Base-by-base conservation (phyloP, 2,113 vertebrate species). In the Mastomys coucha region DNA sequence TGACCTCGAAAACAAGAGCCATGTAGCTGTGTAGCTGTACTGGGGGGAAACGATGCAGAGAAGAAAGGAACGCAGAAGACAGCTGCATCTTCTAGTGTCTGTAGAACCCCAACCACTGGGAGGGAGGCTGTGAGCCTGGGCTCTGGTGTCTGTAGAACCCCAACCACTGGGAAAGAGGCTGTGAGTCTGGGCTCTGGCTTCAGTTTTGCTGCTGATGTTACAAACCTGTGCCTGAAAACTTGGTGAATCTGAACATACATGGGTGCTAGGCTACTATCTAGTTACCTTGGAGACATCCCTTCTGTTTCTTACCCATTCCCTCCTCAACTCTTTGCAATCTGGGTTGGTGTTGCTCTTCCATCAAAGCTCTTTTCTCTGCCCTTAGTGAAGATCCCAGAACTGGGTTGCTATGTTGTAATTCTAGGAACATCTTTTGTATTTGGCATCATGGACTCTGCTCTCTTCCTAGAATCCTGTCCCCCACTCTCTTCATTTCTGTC, bases 301-400 rank as follows among this genome's bases (percentile, higher is more conserved):
- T 81, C 7, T 80, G 17, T 76, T 87, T 81, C 28, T 92, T 56
- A 86, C 26, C 8, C 39, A 72, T 13, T 45, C n/a, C 36, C 26
- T 90, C 75, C 58, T 96, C 93, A 96, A 72, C 22, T 73, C 45
- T 31, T 88, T 95, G 19, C 17, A 51, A n/a, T 89, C 33, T 91
- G 53, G 84, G 92, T 56, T 67, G 36, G 39, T 28, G 77, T 91
- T 11, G 77, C 28, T 63, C 53, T 77, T 95, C 24, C 75, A 5
- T 75, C 92, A 39, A 95, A 96, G 65, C 8, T 89, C 3, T 58
- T 77, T 90, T 89, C 26, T 92, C 2, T 28, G 65, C 20, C 33
- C 33, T 95, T 93, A 45, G 93, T 11, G 3, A 60, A 96, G 91
- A 63, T 6, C 39, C 22, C 26, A 75, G 28, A 72, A 53, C 9